phyloP scores from a whole-genome alignment of 2,888 invertebrate genomes.

The Archaeoteleia sp. region DNA sequence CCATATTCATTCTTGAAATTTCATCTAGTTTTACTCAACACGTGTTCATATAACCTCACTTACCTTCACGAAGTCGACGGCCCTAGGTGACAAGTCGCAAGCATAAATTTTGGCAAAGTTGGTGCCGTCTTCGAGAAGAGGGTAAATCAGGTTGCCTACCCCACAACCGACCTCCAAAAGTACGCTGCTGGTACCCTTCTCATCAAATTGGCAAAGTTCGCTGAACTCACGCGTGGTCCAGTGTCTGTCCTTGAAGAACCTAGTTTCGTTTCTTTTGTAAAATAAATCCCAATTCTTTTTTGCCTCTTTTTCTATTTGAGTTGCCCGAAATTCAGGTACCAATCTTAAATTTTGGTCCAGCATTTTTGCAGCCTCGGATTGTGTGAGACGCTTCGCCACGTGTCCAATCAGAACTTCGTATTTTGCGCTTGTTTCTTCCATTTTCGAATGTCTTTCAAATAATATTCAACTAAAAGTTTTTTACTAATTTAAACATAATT shows the following conservation, averaged over 20 bases:
- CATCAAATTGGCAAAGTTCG: constrained; percentile 81
- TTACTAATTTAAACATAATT: too few relatives aligned
- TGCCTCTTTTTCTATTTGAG: constrained; percentile 87
- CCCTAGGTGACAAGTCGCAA: constrained; percentile 95
- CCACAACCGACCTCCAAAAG: constrained; percentile 95
- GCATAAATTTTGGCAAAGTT: constrained; percentile 81
- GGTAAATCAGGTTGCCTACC: constrained; percentile 97
- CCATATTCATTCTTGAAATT: too few relatives aligned
- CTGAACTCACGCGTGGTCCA: constrained; percentile 97
- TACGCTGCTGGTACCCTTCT: constrained; percentile 70
- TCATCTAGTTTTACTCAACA: too few relatives aligned
- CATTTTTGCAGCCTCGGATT: constrained; percentile 80
- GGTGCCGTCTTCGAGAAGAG: constrained; percentile 86
- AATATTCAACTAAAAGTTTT: too few relatives aligned
- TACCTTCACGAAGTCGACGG: constrained; percentile 88
- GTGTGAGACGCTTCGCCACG: constrained; percentile 77
- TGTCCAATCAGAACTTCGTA: constrained; percentile 56
- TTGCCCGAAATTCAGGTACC: constrained; percentile 84
- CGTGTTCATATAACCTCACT: constrained; percentile 65
- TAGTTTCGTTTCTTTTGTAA: constrained; percentile 94
- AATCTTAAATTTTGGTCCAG: constrained; percentile 82
- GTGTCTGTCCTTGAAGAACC: constrained; percentile 96
- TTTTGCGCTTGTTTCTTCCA: constrained; percentile 49
- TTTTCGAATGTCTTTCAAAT: too few relatives aligned
- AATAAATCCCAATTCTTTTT: constrained; percentile 96